Percentiles rank a stretch among this genome's conserved stretches.
phyloP scores from a whole-genome alignment of 2,888 invertebrate genomes.

The Fragum fragum region DNA sequence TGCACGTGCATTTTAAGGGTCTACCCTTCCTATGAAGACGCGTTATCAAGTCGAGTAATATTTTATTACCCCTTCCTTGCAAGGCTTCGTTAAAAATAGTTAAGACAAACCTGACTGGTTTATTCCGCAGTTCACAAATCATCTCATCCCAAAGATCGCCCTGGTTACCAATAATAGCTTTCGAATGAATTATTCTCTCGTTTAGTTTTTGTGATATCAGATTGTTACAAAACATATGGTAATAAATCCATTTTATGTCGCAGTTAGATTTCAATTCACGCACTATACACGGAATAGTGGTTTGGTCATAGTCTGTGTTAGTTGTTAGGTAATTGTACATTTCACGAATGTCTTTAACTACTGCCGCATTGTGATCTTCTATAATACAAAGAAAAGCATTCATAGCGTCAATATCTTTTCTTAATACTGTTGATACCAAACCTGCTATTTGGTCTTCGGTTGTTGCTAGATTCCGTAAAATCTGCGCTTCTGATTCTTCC shows the following conservation, averaged over 20 bases:
- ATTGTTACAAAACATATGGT: neutral
- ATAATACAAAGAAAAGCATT: neutral
- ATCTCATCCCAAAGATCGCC: neutral
- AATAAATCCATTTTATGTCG: constrained; percentile 5
- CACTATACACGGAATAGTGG: neutral
- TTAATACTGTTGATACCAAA: neutral
- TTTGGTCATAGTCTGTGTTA: neutral
- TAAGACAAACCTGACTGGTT: neutral
- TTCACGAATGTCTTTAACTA: neutral
- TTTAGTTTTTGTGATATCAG: neutral
- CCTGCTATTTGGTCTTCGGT: constrained; percentile 2
- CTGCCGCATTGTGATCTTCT: neutral
- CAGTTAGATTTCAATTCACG: neutral
- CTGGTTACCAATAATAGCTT: neutral
- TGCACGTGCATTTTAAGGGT: neutral
- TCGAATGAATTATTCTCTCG: neutral
- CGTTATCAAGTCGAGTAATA: neutral
- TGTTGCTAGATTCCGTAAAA: neutral
- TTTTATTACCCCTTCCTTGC: neutral
- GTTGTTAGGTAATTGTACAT: neutral
- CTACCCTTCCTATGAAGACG: neutral
- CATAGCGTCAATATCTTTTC: neutral
- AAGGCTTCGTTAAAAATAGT: neutral
- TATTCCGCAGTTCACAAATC: neutral
- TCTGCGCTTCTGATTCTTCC: neutral